phyloP scores from a whole-genome alignment of 2,797 vertebrate species.

The Sparus aurata region DNA sequence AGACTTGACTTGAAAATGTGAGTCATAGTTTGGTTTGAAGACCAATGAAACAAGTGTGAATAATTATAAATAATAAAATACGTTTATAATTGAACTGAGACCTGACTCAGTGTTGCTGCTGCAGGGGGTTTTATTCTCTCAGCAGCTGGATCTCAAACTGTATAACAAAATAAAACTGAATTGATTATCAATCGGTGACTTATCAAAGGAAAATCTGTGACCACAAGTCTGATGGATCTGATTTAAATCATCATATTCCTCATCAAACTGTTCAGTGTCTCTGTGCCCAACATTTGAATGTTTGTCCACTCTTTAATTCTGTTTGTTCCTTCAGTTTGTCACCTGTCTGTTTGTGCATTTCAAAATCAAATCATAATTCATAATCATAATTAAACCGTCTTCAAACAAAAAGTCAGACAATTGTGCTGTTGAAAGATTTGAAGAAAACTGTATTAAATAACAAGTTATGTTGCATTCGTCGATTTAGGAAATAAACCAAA shows the following conservation, averaged over 20 bases:
- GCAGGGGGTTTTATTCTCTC: neutral
- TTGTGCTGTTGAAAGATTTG: neutral
- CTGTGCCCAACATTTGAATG: no score
- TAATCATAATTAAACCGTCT: no score
- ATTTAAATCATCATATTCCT: neutral
- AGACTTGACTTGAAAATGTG: neutral
- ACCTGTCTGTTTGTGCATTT: neutral
- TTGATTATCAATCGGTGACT: neutral
- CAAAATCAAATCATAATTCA: neutral
- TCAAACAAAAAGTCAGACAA: neutral
- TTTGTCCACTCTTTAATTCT: neutral
- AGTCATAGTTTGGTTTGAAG: neutral
- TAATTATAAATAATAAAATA: neutral
- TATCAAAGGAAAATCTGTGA: neutral
- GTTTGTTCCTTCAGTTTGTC: neutral
- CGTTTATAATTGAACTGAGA: neutral
- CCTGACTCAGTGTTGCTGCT: neutral
- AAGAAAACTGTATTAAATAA: neutral
- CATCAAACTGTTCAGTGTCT: neutral
- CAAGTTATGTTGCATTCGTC: no score
- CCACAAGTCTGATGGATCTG: neutral
- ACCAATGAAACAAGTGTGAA: neutral
- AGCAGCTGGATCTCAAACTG: neutral
- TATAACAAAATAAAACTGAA: neutral
- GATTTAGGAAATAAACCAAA: no score